Evolutionary conservation across 1,140 invertebrate genomes (phyloP).

Genomic region (Halictus rubicundus): DNA sequence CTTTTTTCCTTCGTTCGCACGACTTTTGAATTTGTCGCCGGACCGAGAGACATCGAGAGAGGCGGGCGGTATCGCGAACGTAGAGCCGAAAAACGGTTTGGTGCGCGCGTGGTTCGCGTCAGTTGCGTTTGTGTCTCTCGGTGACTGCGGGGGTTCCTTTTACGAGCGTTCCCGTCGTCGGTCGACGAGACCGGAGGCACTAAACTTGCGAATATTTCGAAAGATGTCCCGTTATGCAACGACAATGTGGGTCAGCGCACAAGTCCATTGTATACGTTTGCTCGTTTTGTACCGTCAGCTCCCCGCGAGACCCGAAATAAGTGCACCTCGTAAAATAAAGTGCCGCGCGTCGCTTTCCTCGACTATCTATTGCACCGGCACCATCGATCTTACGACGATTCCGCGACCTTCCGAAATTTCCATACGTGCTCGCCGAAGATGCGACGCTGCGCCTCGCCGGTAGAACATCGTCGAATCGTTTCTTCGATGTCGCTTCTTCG

Average conservation of each 20-base stretch:
- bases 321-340: conserved; percentile 75
- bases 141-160: conserved; percentile 59
- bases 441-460: no score
- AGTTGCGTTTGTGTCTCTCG: conserved; percentile 49
- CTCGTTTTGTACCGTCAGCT: conserved; percentile 58
- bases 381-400: conserved; percentile 33
- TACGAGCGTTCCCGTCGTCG: conserved; percentile 64
- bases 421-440: background rate
- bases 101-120: conserved; percentile 16
- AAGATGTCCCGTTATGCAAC: conserved; percentile 74
- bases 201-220: conserved; percentile 74
- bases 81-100: conserved; percentile 25
- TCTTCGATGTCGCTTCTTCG: background rate
- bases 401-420: conserved; percentile 12
- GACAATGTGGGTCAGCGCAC: conserved; percentile 73
- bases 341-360: conserved; percentile 57
- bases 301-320: conserved; percentile 67
- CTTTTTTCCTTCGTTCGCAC: background rate
- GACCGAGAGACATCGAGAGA: background rate
- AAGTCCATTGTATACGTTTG: conserved; percentile 35
- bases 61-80: no score
- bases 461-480: background rate
- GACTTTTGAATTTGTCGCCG: no score
- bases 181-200: conserved; percentile 51
- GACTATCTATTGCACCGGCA: conserved; percentile 51